Evolutionary conservation across 2,797 vertebrate genomes (phyloP).

Genomic region (Leucoraja ocellata): DNA sequence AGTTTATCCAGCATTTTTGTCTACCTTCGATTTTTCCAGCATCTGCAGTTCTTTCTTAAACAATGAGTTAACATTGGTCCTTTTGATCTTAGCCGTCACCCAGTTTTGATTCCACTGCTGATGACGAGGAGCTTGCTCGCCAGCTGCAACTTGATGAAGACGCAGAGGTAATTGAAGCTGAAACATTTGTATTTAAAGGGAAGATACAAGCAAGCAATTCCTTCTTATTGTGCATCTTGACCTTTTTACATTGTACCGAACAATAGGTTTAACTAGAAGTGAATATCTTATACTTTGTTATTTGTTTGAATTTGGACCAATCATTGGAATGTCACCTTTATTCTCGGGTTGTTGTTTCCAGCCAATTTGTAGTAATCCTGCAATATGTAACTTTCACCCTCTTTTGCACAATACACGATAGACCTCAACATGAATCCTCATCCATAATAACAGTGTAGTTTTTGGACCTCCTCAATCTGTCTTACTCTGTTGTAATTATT

Average conservation of each 20-base stretch:
- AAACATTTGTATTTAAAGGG: neutral
- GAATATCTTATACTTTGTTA: neutral
- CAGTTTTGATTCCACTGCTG: constrained; percentile 58
- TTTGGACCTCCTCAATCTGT: neutral
- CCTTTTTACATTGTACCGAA: neutral
- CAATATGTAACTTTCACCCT: neutral
- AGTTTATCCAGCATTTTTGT: too few relatives aligned
- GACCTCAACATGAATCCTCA: neutral
- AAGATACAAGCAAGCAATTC: neutral
- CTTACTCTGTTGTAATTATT: neutral
- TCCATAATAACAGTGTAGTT: neutral
- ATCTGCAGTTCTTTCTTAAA: too few relatives aligned
- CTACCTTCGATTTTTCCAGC: too few relatives aligned
- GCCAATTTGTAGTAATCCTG: neutral
- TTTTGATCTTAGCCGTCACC: constrained; percentile 57
- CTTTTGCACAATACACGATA: neutral
- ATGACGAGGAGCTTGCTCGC: constrained; percentile 77
- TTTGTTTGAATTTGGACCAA: neutral
- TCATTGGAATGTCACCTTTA: neutral
- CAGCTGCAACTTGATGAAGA: constrained; percentile 85
- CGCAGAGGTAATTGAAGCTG: constrained; percentile 63
- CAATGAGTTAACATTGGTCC: neutral
- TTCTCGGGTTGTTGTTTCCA: neutral
- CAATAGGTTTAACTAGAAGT: neutral
- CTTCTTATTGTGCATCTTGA: neutral